A percentile compares a stretch with the other conserved stretches of the same genome.
Conservation (phyloP, 2,113 vertebrate genomes). For the Corvus moneduloides region DNA sequence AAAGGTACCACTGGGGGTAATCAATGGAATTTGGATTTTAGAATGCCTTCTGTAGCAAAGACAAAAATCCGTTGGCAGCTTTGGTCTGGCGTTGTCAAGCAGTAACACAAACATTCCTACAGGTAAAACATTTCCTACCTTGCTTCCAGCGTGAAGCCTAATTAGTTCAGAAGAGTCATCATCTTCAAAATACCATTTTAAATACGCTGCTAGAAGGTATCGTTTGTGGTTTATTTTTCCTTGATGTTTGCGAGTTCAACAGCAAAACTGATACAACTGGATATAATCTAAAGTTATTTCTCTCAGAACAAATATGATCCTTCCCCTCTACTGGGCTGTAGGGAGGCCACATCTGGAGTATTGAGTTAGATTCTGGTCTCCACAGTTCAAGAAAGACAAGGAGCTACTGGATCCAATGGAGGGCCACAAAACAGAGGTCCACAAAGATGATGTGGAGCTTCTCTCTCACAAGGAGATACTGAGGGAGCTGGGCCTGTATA, state of each 20-base stretch:
- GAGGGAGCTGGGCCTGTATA: background rate
- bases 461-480: background rate
- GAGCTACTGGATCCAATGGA: background rate
- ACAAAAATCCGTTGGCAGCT: background rate
- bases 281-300: background rate
- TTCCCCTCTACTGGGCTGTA: background rate
- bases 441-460: background rate
- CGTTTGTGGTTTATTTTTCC: background rate
- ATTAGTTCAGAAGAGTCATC: background rate
- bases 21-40: background rate
- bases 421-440: background rate
- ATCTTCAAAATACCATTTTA: background rate
- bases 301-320: background rate
- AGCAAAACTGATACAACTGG: background rate
- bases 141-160: background rate
- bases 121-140: background rate
- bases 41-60: background rate
- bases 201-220: background rate
- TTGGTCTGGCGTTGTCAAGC: background rate
- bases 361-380: background rate
- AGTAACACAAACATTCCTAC: background rate
- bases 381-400: background rate
- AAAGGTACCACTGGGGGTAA: background rate
- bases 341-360: background rate
- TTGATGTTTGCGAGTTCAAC: background rate